Percentiles rank a stretch among this genome's conserved stretches.
These are phyloP conservation scores for Lophotriccus pileatus DNA, from an alignment of 2,797 vertebrate species.

Conservation along the genomic window DNA sequence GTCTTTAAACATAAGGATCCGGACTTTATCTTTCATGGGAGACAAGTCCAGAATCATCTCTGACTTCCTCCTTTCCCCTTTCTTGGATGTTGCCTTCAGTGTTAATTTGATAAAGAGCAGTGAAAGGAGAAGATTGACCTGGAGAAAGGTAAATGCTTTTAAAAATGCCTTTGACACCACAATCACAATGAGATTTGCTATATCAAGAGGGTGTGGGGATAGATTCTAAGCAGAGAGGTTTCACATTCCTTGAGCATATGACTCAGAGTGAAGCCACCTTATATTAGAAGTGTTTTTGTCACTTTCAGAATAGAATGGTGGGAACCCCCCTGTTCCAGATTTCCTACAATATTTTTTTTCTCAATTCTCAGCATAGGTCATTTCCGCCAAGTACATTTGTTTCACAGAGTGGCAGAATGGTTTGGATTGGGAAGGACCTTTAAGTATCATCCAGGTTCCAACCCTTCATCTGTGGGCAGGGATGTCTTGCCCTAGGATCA, in stretches of 20 bases:
- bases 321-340: background rate
- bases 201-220: background rate
- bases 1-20: background rate
- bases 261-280: background rate
- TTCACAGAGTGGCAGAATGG: background rate
- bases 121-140: background rate
- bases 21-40: background rate
- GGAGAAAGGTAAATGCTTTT: background rate
- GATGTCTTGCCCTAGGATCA: background rate
- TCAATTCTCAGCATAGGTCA: background rate
- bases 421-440: background rate
- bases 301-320: background rate
- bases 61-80: background rate
- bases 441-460: background rate
- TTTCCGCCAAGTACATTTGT: background rate
- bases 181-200: background rate
- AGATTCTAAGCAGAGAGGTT: background rate
- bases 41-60: background rate
- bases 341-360: background rate
- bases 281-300: background rate
- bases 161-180: background rate
- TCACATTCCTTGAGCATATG: background rate
- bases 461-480: background rate
- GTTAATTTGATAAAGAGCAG: background rate
- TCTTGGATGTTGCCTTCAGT: background rate